A percentile compares a stretch with the other conserved stretches of the same genome.
Evolutionary conservation across 2,113 vertebrate species (phyloP).

Genomic region (Electrona antarctica): DNA sequence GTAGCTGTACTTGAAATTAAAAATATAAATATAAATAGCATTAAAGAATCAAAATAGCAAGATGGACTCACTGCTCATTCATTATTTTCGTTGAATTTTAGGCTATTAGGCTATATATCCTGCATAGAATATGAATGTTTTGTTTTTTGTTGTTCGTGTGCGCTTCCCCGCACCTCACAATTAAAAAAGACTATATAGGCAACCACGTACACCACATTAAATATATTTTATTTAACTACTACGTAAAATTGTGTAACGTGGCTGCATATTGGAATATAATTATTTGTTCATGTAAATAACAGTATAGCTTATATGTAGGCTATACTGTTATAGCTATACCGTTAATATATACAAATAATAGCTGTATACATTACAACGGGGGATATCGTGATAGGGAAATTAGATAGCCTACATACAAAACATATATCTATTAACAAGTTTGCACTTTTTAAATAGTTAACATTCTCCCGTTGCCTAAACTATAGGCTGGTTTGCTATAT

Average conservation of each 20-base stretch:
- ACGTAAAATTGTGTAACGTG: slow-evolving; percentile 38
- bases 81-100: background rate
- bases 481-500: too few species aligned
- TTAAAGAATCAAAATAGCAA: background rate
- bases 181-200: slow-evolving; percentile 34
- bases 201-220: slow-evolving; percentile 37
- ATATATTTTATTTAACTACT: slow-evolving; percentile 39
- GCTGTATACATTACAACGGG: too few species aligned
- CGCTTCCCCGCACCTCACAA: slow-evolving; percentile 1
- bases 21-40: too few species aligned
- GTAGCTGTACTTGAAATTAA: too few species aligned
- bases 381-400: too few species aligned
- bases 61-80: background rate
- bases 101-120: background rate
- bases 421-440: too few species aligned
- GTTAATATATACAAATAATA: too few species aligned
- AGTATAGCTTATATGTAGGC: background rate
- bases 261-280: slow-evolving; percentile 22
- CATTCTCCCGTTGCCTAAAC: too few species aligned
- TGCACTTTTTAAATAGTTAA: too few species aligned
- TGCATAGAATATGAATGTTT: background rate
- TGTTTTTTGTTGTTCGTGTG: background rate
- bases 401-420: too few species aligned
- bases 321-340: too few species aligned
- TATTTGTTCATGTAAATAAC: slow-evolving; percentile 55